Evolutionary conservation across 2,888 invertebrate species (phyloP), one percentile per base, ranked within the genome.

Genomic region (Heliconius charithonia): DNA sequence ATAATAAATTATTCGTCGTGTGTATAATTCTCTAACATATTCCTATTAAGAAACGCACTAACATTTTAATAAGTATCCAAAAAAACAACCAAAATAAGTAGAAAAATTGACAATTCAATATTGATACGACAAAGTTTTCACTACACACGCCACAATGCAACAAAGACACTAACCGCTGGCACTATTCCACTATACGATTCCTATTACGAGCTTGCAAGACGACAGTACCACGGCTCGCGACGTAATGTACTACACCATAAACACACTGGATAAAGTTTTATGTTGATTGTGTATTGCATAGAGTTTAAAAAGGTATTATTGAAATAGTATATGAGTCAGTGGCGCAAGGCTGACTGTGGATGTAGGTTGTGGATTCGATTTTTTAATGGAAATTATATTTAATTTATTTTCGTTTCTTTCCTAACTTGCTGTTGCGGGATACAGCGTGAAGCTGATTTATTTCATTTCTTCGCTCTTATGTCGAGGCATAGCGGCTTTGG

Each of bases 141-240:
- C 25, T 25, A 59, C 65, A 62, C 37, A 41, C 25, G 66, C 56
- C 56, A 66, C 41, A 73, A 37, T 66, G 66, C 77, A 73, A 73
- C 77, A 77, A 77, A 77, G 77, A 67, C 77, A 73, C 37, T 73
- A 77, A 66, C 73, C 73, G 78, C 83, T 83, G 83, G 83, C 84
- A 84, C 81, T 80, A 82, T 84, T 84, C 84, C 84, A 83, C 84
- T 84, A 84, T 84, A 84, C 82, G 82, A 84, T 83, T 84, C 81
- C 84, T 82, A 83, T 81, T 84, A 83, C 81, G 81, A 83, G 76
- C 82, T n/a, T 83, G 83, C 79, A 79, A n/a, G 78, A 80, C 79
- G 81, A 83, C 81, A 82, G 82, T 79, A 70, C 79, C 79, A 78
- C 78, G 70, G 78, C 51, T 76, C 76, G 45, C 59, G 69, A 79